Evolutionary conservation across 2,113 vertebrate genomes (phyloP).

Genomic region (Oncorhynchus tshawytscha): DNA sequence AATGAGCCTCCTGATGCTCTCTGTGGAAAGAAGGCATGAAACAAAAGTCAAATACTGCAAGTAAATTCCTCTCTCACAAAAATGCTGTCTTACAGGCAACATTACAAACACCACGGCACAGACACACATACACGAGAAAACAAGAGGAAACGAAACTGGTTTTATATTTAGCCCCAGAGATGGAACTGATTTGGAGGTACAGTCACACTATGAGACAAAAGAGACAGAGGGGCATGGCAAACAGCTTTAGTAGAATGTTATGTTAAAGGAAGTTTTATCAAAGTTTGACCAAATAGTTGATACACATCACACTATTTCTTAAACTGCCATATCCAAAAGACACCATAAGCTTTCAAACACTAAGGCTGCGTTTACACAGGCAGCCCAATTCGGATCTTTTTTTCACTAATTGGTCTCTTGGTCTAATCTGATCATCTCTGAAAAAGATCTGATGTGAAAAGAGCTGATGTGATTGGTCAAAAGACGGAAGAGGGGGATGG

Average conservation of each 20-base stretch:
- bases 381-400: too few relatives aligned
- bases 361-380: too few relatives aligned
- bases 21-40: slow-evolving; percentile 45
- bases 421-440: too few relatives aligned
- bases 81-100: not conserved
- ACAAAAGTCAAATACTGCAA: not conserved
- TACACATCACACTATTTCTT: too few relatives aligned
- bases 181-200: not conserved
- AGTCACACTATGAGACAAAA: too few relatives aligned
- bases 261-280: not conserved
- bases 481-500: slow-evolving; percentile 30
- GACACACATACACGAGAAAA: not conserved
- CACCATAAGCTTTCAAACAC: not conserved
- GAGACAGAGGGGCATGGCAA: too few relatives aligned
- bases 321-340: too few relatives aligned
- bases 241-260: too few relatives aligned
- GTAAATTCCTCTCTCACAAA: not conserved
- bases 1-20: slow-evolving; percentile 77
- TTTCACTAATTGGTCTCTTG: too few relatives aligned
- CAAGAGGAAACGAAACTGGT: not conserved
- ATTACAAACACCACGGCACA: not conserved
- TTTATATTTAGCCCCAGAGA: too few relatives aligned
- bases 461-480: too few relatives aligned
- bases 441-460: too few relatives aligned
- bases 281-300: not conserved